Evolutionary conservation across 2,113 vertebrate genomes (phyloP).

Genomic region (Calyptommatus sinebrachiatus): DNA sequence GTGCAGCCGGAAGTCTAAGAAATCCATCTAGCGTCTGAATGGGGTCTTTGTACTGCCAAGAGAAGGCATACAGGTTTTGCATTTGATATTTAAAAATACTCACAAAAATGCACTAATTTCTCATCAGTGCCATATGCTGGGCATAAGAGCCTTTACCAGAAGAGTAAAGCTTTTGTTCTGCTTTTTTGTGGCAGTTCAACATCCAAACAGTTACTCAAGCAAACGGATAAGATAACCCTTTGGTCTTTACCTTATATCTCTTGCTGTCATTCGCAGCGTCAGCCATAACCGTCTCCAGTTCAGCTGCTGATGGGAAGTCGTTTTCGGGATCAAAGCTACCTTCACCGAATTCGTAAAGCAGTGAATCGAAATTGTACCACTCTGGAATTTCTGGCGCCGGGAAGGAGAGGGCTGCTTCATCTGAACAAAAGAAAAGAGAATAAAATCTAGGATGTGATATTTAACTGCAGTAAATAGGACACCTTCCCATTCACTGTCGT

Average conservation of each 20-base stretch:
- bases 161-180: neutral
- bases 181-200: neutral
- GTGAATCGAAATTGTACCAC: conserved; percentile 77
- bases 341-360: conserved; percentile 71
- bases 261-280: conserved; percentile 34
- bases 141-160: neutral
- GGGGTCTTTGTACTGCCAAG: conserved; percentile 79
- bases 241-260: conserved; percentile 75
- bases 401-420: conserved; percentile 79
- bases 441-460: too few species aligned
- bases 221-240: neutral
- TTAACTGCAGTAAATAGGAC: neutral
- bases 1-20: conserved; percentile 78
- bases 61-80: neutral
- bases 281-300: conserved; percentile 4
- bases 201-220: neutral
- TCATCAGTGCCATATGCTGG: too few species aligned
- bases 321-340: conserved; percentile 61
- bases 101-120: neutral
- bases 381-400: conserved; percentile 80
- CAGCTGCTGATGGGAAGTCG: conserved; percentile 52
- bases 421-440: conserved; percentile 64
- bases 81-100: neutral
- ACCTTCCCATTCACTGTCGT: neutral
- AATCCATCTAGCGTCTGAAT: conserved; percentile 68